Conservation (phyloP, 2,888 invertebrate genomes). For the Cantharis flavilabris region DNA sequence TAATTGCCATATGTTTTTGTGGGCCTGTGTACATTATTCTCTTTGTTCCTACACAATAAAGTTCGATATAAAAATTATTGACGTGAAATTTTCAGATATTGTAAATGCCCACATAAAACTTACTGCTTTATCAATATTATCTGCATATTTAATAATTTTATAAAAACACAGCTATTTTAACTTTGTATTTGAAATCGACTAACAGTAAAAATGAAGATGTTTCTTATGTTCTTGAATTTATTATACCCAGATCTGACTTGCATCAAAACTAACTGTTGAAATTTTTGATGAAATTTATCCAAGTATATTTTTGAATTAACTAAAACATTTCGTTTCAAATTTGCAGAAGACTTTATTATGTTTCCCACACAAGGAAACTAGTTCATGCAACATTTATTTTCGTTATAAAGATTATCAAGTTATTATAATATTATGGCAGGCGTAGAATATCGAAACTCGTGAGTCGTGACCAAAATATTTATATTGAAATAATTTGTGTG, state of each 20-base stretch:
- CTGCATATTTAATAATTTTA: neutral
- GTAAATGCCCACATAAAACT: neutral
- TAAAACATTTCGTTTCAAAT: neutral
- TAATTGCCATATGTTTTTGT: neutral
- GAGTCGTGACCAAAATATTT: too few relatives aligned
- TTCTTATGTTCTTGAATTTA: neutral
- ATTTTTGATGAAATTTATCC: neutral
- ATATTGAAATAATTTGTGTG: too few relatives aligned
- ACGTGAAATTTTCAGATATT: neutral
- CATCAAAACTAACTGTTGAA: neutral
- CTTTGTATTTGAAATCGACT: neutral
- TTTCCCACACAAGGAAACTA: too few relatives aligned
- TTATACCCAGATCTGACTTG: neutral
- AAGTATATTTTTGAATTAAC: neutral
- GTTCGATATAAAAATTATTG: neutral
- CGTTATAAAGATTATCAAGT: too few relatives aligned
- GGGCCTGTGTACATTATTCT: neutral
- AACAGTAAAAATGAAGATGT: neutral
- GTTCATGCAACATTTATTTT: too few relatives aligned
- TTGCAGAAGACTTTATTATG: neutral
- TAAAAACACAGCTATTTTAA: neutral
- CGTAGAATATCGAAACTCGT: too few relatives aligned
- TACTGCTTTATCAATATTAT: neutral
- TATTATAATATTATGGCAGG: too few relatives aligned
- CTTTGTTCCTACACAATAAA: neutral